These are phyloP conservation scores for Phenganax stokvisi DNA, from an alignment of 92 coral and sea anemone genomes.

Conservation along the genomic window DNA sequence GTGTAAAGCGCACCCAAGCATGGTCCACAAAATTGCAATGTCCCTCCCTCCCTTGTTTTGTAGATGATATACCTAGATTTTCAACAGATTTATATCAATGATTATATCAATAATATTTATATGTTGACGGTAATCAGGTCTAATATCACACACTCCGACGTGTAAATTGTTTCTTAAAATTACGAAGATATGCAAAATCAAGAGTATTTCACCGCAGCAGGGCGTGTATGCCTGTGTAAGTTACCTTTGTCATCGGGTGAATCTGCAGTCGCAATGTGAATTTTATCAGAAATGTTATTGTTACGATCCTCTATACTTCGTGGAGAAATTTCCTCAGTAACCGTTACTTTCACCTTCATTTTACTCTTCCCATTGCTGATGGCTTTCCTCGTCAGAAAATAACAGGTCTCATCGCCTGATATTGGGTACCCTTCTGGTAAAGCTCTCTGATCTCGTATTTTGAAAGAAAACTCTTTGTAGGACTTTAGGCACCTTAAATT, in stretches of 20 bases:
- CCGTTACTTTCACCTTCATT: slow-evolving; percentile 37
- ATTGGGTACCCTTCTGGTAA: slow-evolving; percentile 35
- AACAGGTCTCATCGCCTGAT: slow-evolving; percentile 31
- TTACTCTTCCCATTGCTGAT: slow-evolving; percentile 17
- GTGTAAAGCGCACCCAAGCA: no score
- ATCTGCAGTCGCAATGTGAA: background rate
- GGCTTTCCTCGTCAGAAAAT: slow-evolving; percentile 28
- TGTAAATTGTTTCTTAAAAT: background rate
- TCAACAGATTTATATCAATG: no score
- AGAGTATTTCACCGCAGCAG: background rate
- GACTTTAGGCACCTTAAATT: slow-evolving; percentile 21
- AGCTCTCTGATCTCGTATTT: slow-evolving; percentile 31
- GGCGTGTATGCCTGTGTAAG: slow-evolving; percentile 5
- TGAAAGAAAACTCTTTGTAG: slow-evolving; percentile 25
- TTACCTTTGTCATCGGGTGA: slow-evolving; percentile 25
- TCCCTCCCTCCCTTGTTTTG: no score
- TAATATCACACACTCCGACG: background rate
- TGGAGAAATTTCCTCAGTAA: slow-evolving; percentile 21
- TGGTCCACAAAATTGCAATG: no score
- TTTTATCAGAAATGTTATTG: slow-evolving; percentile 1
- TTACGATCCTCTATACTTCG: slow-evolving; percentile 15
- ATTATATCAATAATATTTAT: no score
- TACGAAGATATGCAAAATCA: background rate
- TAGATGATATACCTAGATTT: no score
- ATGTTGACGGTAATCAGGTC: background rate